A percentile compares a stretch with the other conserved stretches of the same genome.
phyloP scores from a whole-genome alignment of 2,113 vertebrate genomes.

The Brachyistius frenatus region DNA sequence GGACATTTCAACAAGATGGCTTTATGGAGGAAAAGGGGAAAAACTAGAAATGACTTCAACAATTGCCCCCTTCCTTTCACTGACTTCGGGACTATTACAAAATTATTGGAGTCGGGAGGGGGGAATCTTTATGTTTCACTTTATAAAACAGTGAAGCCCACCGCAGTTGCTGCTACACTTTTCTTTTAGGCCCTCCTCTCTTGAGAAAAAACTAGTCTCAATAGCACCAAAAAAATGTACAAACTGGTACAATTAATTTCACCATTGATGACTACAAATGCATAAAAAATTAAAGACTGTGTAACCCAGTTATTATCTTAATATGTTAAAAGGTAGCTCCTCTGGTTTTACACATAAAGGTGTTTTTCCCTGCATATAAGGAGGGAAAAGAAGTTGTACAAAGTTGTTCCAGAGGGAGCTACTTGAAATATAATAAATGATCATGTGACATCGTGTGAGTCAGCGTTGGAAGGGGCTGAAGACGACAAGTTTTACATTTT shows the following conservation, averaged over 20 bases:
- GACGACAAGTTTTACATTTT: neutral
- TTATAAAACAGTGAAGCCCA: conserved; percentile 10
- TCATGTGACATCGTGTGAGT: conserved; percentile 7
- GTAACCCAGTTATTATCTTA: neutral
- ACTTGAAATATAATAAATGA: conserved; percentile 10
- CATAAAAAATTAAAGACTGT: neutral
- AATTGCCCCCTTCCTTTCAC: conserved; percentile 58
- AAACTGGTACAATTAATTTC: too few species aligned
- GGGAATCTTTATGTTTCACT: conserved; percentile 4
- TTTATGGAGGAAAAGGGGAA: conserved; percentile 64
- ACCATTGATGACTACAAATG: neutral
- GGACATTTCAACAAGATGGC: conserved; percentile 75
- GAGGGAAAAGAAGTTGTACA: neutral
- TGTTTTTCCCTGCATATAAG: neutral
- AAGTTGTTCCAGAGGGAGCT: conserved; percentile 11
- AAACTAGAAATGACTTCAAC: conserved; percentile 69
- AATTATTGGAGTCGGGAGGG: conserved; percentile 13
- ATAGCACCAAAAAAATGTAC: too few species aligned
- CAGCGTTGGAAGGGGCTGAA: neutral
- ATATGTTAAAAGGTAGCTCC: neutral
- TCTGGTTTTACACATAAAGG: neutral
- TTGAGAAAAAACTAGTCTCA: too few species aligned
- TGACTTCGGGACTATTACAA: conserved; percentile 28
- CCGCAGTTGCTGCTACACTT: neutral
- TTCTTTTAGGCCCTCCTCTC: neutral